Conservation (phyloP, 2,888 invertebrate species). For the Drosophila anomelani region DNA sequence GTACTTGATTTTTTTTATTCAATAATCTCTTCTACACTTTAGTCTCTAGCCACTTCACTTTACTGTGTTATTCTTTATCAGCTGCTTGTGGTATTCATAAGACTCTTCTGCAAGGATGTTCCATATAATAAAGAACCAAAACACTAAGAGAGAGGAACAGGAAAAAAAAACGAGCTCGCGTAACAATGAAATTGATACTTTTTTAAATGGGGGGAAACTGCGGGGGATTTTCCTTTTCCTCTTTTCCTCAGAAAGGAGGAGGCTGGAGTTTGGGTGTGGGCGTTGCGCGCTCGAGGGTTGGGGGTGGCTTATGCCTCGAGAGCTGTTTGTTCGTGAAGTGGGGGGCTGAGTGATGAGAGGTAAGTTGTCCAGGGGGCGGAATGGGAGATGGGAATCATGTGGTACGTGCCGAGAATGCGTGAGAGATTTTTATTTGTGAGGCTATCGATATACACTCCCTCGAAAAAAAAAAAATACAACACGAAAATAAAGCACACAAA, state of each 20-base stretch:
- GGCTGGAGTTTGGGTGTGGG: slow-evolving; percentile 15
- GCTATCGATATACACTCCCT: slow-evolving; percentile 59
- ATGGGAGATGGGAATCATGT: slow-evolving; percentile 51
- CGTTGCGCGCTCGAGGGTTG: slow-evolving; percentile 8
- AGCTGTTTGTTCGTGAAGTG: slow-evolving; percentile 68
- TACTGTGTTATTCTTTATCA: slow-evolving; percentile 36
- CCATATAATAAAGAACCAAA: slow-evolving; percentile 57
- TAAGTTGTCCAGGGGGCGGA: not conserved
- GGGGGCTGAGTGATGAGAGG: slow-evolving; percentile 33
- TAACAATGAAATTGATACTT: slow-evolving; percentile 81
- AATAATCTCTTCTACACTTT: slow-evolving; percentile 35
- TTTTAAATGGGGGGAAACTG: slow-evolving; percentile 65
- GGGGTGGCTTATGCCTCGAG: slow-evolving; percentile 58
- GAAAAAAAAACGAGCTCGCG: slow-evolving; percentile 70
- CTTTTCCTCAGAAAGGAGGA: not conserved
- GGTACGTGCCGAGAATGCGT: slow-evolving; percentile 77
- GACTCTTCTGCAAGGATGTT: slow-evolving; percentile 46
- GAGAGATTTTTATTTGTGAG: slow-evolving; percentile 76
- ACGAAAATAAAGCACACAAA: slow-evolving; percentile 10
- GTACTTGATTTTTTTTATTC: slow-evolving; percentile 37
- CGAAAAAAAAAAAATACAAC: slow-evolving; percentile 26
- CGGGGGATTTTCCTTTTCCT: slow-evolving; percentile 9
- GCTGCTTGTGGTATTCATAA: slow-evolving; percentile 40
- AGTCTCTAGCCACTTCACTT: slow-evolving; percentile 28
- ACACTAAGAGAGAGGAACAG: slow-evolving; percentile 36